A percentile compares a stretch with the other conserved stretches of the same genome.
phyloP scores from a whole-genome alignment of 2,888 invertebrate species.

The Drosophila picticornis region DNA sequence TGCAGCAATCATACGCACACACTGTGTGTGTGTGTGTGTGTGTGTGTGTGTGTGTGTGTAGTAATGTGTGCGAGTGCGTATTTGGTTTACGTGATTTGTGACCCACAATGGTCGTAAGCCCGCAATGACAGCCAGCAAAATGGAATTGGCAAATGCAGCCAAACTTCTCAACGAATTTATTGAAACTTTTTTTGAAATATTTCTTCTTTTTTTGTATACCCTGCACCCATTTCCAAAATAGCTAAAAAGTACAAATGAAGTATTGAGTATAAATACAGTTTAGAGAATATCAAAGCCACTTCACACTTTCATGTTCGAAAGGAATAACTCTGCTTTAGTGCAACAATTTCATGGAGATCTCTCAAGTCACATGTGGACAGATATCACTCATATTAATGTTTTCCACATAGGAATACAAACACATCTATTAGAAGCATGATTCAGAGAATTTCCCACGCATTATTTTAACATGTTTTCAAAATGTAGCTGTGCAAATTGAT shows the following conservation, averaged over 20 bases:
- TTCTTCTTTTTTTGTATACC: too few relatives aligned
- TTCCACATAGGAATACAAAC: neutral
- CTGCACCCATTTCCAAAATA: neutral
- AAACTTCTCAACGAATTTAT: conserved; percentile 8
- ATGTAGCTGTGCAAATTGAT: neutral
- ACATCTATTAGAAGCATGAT: neutral
- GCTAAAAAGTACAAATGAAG: neutral
- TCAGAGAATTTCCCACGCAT: neutral
- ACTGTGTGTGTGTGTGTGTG: neutral
- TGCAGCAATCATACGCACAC: conserved; percentile 26
- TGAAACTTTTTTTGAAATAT: conserved; percentile 1
- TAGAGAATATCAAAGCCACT: neutral
- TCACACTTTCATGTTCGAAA: neutral
- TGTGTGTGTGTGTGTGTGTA: neutral
- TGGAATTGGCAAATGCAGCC: conserved; percentile 20
- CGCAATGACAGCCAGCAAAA: conserved; percentile 19
- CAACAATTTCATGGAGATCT: neutral
- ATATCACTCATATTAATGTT: neutral
- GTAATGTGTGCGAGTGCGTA: conserved; percentile 5
- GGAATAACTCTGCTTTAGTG: neutral
- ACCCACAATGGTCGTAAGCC: conserved; percentile 37
- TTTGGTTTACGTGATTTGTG: conserved; percentile 35
- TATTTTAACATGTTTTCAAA: neutral
- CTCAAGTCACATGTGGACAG: too few relatives aligned
- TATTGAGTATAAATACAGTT: neutral